Percentiles rank a stretch among this genome's conserved stretches.
These are phyloP conservation scores for Pentalonia nigronervosa DNA, from an alignment of 1,140 invertebrate species.

Conservation along the genomic window DNA sequence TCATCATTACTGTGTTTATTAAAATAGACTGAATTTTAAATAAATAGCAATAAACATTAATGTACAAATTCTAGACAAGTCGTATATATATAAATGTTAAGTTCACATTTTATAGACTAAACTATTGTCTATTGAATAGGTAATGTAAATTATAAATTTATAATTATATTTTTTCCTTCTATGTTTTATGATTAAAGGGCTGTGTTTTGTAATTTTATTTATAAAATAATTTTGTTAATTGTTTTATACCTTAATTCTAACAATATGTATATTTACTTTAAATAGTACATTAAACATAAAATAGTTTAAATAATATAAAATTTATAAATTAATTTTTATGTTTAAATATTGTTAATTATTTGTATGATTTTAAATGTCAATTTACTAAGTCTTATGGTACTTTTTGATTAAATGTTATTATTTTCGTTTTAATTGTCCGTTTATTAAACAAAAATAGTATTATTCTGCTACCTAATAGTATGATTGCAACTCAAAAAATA, in stretches of 20 bases:
- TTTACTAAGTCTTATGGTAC: conserved; percentile 26
- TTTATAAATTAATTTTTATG: neutral
- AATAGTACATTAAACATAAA: neutral
- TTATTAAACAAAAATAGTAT: conserved; percentile 17
- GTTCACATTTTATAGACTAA: neutral
- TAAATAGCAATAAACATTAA: neutral
- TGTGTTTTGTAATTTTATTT: conserved; percentile 52
- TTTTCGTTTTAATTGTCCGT: conserved; percentile 26
- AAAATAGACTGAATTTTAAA: conserved; percentile 52
- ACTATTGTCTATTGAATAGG: conserved; percentile 32
- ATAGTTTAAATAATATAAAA: neutral
- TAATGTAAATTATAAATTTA: neutral
- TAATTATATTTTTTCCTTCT: conserved; percentile 17
- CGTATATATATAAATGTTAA: neutral
- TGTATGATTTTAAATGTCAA: conserved; percentile 44
- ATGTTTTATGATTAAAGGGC: conserved; percentile 52
- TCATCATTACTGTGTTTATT: conserved; percentile 46
- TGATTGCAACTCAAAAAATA: neutral
- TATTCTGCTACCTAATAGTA: neutral
- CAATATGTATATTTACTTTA: conserved; percentile 43
- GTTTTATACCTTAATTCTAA: conserved; percentile 7
- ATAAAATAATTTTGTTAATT: conserved; percentile 1
- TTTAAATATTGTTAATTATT: conserved; percentile 34
- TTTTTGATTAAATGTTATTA: conserved; percentile 49
- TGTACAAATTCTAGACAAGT: conserved; percentile 7